A percentile compares a stretch with the other conserved stretches of the same genome.
Conservation (phyloP, 2,113 vertebrate genomes). For the Ceyx melanurus region DNA sequence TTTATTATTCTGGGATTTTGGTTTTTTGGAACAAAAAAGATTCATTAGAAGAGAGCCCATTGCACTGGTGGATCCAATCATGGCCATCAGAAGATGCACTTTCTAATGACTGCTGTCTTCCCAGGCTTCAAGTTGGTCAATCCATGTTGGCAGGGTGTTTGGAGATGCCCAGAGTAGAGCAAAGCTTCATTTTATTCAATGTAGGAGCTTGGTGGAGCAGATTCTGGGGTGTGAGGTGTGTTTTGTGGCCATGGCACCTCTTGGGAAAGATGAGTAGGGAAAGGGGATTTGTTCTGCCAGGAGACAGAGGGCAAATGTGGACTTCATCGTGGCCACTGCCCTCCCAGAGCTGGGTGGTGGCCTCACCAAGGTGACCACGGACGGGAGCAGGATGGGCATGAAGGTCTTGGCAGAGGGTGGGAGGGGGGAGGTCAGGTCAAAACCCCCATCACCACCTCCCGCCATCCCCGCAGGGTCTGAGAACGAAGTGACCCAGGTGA, state of each 20-base stretch:
- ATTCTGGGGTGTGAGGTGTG: not conserved
- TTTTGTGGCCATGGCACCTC: not conserved
- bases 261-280: not conserved
- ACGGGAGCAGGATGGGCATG: not conserved
- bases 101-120: not conserved
- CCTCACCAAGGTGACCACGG: rapidly evolving
- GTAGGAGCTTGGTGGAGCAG: not conserved
- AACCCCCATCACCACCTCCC: rapidly evolving
- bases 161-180: not conserved
- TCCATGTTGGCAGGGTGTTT: not conserved
- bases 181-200: not conserved
- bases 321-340: rapidly evolving
- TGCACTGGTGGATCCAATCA: not conserved
- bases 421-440: rapidly evolving
- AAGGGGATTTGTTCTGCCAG: not conserved
- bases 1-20: too few relatives aligned
- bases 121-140: not conserved
- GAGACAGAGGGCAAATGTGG: not conserved
- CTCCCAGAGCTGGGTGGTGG: rapidly evolving
- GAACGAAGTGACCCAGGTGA: slow-evolving; percentile 80
- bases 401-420: rapidly evolving
- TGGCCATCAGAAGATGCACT: not conserved
- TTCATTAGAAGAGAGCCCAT: not conserved
- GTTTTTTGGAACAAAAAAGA: not conserved
- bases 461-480: slow-evolving; percentile 68